A percentile compares a stretch with the other conserved stretches of the same genome.
phyloP scores from a whole-genome alignment of 1,140 invertebrate species.

The Diprion similis region DNA sequence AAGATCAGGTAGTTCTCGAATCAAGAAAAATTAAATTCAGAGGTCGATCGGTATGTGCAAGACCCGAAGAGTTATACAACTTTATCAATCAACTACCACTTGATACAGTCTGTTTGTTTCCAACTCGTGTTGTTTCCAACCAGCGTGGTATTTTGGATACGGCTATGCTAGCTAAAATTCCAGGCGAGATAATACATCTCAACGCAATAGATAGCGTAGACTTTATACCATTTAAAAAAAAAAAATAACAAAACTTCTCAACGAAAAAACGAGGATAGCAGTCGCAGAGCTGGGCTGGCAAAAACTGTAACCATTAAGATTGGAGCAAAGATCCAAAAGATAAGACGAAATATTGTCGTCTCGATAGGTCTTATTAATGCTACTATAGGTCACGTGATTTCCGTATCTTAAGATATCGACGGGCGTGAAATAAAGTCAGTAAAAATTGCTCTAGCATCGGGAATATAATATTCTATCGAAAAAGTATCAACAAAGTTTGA shows the following conservation, averaged over 20 bases:
- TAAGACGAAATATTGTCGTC: slow-evolving; percentile 47
- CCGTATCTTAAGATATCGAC: slow-evolving; percentile 22
- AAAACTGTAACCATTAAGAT: slow-evolving; percentile 39
- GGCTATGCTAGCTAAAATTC: slow-evolving; percentile 31
- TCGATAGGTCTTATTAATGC: slow-evolving; percentile 44
- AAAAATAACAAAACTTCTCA: slow-evolving; percentile 16
- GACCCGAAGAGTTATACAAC: too few relatives aligned
- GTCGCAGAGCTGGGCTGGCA: not conserved
- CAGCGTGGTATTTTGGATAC: slow-evolving; percentile 32
- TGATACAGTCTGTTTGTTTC: too few relatives aligned
- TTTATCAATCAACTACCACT: too few relatives aligned
- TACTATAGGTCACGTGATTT: slow-evolving; percentile 33
- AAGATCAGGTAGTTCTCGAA: too few relatives aligned
- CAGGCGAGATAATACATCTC: slow-evolving; percentile 16
- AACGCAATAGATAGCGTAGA: too few relatives aligned
- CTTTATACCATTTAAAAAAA: slow-evolving; percentile 13
- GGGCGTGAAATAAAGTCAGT: slow-evolving; percentile 21
- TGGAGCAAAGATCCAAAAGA: slow-evolving; percentile 39
- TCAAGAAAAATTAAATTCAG: too few relatives aligned
- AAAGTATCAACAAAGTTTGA: slow-evolving; percentile 40
- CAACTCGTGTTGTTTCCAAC: slow-evolving; percentile 27
- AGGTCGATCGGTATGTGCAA: too few relatives aligned
- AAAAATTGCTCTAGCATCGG: too few relatives aligned
- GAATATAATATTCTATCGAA: too few relatives aligned
- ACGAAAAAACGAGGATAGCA: not conserved